Evolutionary conservation across 2,888 invertebrate species (phyloP).

Genomic region (Drosophila fulvimacula): DNA sequence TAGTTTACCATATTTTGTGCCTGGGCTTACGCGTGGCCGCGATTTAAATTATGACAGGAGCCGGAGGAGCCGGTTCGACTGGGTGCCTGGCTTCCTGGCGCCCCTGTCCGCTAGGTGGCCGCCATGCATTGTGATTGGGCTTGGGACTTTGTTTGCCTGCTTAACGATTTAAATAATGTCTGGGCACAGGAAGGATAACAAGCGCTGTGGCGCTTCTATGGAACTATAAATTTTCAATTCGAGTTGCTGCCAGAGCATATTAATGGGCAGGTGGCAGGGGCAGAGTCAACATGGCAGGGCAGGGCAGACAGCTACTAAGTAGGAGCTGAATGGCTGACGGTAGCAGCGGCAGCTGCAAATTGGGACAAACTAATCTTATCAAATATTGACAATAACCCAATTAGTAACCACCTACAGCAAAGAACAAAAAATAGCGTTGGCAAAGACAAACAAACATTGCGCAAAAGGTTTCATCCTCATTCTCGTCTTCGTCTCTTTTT

Average conservation of each 20-base stretch:
- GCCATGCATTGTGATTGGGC: conserved; percentile 20
- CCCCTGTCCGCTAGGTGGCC: conserved; percentile 53
- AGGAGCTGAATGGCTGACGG: conserved; percentile 6
- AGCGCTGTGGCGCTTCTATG: conserved; percentile 54
- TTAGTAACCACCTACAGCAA: conserved; percentile 80
- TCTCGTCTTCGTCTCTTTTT: not conserved
- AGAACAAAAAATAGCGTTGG: conserved; percentile 21
- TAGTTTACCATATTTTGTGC: conserved; percentile 68
- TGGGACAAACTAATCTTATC: conserved; percentile 68
- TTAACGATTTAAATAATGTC: conserved; percentile 67
- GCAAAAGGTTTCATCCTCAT: conserved; percentile 48
- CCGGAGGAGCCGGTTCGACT: conserved; percentile 29
- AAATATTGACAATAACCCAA: conserved; percentile 80
- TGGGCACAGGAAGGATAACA: conserved; percentile 66
- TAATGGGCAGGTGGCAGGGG: conserved; percentile 29
- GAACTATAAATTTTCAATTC: conserved; percentile 63
- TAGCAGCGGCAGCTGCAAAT: conserved; percentile 53
- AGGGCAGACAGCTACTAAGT: conserved; percentile 12
- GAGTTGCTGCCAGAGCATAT: conserved; percentile 39
- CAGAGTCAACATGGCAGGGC: conserved; percentile 7
- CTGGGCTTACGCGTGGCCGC: conserved; percentile 62
- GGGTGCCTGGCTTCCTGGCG: conserved; percentile 61
- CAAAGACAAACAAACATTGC: conserved; percentile 63
- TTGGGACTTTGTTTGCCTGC: conserved; percentile 42
- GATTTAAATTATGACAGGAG: conserved; percentile 71